Evolutionary conservation across 2,797 vertebrate genomes (phyloP), one percentile per base, ranked within the genome.

Genomic region (Coilia nasus): DNA sequence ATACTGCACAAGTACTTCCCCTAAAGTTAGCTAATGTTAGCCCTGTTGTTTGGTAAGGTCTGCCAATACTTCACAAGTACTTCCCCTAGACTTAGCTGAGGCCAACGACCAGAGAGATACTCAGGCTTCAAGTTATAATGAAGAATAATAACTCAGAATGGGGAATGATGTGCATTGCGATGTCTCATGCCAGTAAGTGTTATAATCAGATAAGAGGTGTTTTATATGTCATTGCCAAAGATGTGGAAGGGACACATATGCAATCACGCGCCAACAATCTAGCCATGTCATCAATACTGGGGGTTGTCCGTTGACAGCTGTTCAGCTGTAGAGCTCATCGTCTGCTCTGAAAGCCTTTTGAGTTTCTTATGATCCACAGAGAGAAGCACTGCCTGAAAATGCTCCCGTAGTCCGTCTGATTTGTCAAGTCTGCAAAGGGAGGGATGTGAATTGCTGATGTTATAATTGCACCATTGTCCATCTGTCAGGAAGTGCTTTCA

Each of bases 401-500:
- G 50, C 35, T 21, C 41, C 71, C 41, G 19, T 21, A 9, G 10
- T 15, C 17, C 35, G 19, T 41, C 6, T 21, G 35, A 78, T 44
- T 44, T 78, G 31, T 78, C 71, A 78, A 78, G 71, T 44, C 35
- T 6, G 71, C 35, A 28, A n/a, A 1, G 17, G 19, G 17, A 1
- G 17, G 19, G 17, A 78, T 31, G 6, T 44, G 71, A 31, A 78
- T 31, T 78, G 71, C 71, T 78, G 71, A 78, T 78, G 71, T 78
- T 19, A 78, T 78, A 78, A 78, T 78, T 78, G 71, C 71, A 9
- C 23, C 17, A 46, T 71, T 64, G 44, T 71, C 67, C 67, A 57
- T 56, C 47, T 84, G 83, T 59, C 54, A 78, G 71, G 31, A 78
- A 9, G 31, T 5, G 19, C 71, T 78, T 78, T 44, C 71, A 78